Conservation (phyloP, 1,140 invertebrate genomes). For the Drosophila repleta region DNA sequence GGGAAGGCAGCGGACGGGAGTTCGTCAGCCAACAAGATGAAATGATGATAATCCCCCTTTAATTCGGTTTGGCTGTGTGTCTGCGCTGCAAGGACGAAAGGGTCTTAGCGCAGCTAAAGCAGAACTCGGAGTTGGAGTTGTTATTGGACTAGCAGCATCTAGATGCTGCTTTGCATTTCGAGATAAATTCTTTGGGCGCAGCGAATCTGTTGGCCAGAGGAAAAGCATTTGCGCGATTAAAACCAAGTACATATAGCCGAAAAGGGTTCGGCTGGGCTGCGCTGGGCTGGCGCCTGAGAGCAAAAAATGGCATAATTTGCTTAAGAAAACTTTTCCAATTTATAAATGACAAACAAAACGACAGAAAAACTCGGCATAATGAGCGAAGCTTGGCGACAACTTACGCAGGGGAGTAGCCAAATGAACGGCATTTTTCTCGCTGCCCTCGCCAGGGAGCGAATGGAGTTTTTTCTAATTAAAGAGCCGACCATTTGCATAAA, state of each 20-base stretch:
- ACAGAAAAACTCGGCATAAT: constrained; percentile 61
- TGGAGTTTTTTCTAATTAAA: constrained; percentile 73
- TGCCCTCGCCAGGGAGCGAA: constrained; percentile 5
- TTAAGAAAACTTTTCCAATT: constrained; percentile 83
- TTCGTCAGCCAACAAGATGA: constrained; percentile 37
- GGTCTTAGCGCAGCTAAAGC: constrained; percentile 26
- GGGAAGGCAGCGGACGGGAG: background rate
- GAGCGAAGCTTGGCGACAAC: constrained; percentile 30
- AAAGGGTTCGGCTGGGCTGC: constrained; percentile 33
- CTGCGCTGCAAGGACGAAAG: constrained; percentile 50
- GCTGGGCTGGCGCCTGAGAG: background rate
- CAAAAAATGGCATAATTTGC: constrained; percentile 77
- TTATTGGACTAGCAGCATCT: constrained; percentile 17
- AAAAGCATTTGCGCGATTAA: constrained; percentile 50
- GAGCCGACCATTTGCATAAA: constrained; percentile 77
- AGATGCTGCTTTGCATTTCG: constrained; percentile 41
- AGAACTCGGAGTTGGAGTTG: constrained; percentile 11
- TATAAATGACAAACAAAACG: constrained; percentile 83
- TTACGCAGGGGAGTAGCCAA: constrained; percentile 30
- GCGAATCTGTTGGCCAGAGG: constrained; percentile 16
- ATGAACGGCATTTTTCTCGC: constrained; percentile 56
- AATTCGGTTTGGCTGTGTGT: constrained; percentile 46
- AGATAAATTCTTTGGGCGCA: constrained; percentile 37
- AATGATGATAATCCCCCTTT: constrained; percentile 67
- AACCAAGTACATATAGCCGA: constrained; percentile 1